Evolutionary conservation across 2,888 invertebrate genomes (phyloP), one percentile per base, ranked within the genome.

Genomic region (Harpalus rubripes): DNA sequence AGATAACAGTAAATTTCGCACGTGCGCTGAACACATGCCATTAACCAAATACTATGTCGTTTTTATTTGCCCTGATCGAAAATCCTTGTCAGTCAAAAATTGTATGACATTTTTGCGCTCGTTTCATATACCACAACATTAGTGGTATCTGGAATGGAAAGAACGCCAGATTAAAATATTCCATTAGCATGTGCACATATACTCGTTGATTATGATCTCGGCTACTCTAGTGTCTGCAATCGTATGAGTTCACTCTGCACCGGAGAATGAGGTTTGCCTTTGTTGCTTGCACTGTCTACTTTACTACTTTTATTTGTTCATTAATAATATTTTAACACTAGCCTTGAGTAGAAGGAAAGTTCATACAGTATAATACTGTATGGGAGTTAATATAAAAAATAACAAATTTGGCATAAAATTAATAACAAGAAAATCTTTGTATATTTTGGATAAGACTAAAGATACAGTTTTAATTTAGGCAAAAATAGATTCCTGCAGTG

Each of bases 111-210:
- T 80, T 80, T 80, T 74, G 72, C 15, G 72, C 18, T 44, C 44
- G 16, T 16, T 74, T 68, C 68, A 39, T 39, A 44, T 15, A 41
- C 12, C 44, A 44, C 44, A 74, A 74, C 72, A 74, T 74, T 74
- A 74, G 72, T 41, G 44, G 16, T 74, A 41, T 74, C 72, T 41
- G 72, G 72, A 32, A 32, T 74, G 72, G 80, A 80, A 63, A 63
- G 80, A 80, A 80, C 61, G 80, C 61, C 44, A 80, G 80, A 80
- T 80, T 80, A 80, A 80, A 80, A 80, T 59, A 61, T 80, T 80
- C 80, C 80, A 80, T 63, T 80, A 80, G 63, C 80, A 80, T 80
- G 61, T 63, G 44, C 41, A 16, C 80, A 80, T 80, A 63, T 63
- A 80, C 61, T 16, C 44, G 63, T n/a, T 44, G 80, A 80, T 80